phyloP scores from a whole-genome alignment of 2,888 invertebrate genomes.

The Melangyna quadrimaculata region DNA sequence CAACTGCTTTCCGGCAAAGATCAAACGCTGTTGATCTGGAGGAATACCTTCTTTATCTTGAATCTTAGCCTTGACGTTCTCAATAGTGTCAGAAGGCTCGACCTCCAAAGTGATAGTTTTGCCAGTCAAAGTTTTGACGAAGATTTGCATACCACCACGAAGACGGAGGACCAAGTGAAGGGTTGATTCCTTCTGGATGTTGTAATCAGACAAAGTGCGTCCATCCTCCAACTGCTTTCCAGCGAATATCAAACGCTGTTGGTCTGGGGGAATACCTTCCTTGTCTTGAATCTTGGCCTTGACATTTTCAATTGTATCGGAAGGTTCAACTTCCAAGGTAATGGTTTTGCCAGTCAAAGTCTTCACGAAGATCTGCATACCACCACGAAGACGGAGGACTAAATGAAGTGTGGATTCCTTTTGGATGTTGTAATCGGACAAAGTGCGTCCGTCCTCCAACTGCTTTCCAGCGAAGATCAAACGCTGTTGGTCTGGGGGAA shows the following conservation, averaged over 20 bases:
- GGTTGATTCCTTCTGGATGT: constrained; percentile 77
- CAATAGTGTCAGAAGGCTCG: constrained; percentile 75
- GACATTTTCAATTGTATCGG: constrained; percentile 77
- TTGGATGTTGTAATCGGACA: constrained; percentile 84
- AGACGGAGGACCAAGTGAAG: constrained; percentile 90
- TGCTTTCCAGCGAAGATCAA: constrained; percentile 89
- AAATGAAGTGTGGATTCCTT: constrained; percentile 87
- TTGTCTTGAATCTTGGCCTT: constrained; percentile 78
- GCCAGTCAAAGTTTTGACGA: constrained; percentile 76
- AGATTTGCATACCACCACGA: constrained; percentile 85
- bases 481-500: constrained; percentile 75
- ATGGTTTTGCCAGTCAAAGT: constrained; percentile 78
- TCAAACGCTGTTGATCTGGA: constrained; percentile 77
- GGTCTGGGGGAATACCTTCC: constrained; percentile 78
- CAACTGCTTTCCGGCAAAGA: constrained; percentile 76
- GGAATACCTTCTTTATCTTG: constrained; percentile 77
- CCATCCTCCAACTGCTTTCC: constrained; percentile 87
- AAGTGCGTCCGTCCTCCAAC: constrained; percentile 90
- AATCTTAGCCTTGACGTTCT: constrained; percentile 77
- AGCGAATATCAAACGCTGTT: constrained; percentile 77
- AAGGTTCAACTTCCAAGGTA: constrained; percentile 76
- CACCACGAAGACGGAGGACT: constrained; percentile 75
- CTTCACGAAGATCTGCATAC: constrained; percentile 78
- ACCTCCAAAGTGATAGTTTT: constrained; percentile 76
- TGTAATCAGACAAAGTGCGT: constrained; percentile 88